phyloP scores from a whole-genome alignment of 2,888 invertebrate genomes.

The Achlya flavicornis region DNA sequence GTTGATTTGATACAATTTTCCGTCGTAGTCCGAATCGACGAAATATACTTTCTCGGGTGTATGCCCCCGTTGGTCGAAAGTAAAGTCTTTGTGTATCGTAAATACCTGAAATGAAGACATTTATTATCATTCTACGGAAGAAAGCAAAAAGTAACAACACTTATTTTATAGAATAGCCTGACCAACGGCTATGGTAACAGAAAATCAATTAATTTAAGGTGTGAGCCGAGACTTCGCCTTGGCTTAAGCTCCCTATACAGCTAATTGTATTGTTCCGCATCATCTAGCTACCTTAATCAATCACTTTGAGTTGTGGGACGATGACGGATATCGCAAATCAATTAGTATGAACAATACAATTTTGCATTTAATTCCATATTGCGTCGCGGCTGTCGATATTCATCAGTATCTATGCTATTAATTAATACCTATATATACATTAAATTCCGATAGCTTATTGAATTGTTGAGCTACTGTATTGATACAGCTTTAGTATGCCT shows the following conservation, averaged over 20 bases:
- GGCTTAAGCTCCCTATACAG: conserved; percentile 37
- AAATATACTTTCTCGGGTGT: conserved; percentile 71
- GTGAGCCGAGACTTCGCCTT: conserved; percentile 42
- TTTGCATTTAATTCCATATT: not conserved
- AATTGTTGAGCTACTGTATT: too few relatives aligned
- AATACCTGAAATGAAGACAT: conserved; percentile 65
- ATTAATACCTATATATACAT: not conserved
- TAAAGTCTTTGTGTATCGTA: conserved; percentile 63
- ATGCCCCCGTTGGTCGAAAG: conserved; percentile 61
- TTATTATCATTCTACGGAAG: not conserved
- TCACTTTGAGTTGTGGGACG: conserved; percentile 19
- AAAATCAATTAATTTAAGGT: conserved; percentile 59
- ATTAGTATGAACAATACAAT: not conserved
- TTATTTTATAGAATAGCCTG: not conserved
- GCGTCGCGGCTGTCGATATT: not conserved
- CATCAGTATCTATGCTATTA: not conserved
- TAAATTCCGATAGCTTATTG: too few relatives aligned
- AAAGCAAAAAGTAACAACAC: not conserved
- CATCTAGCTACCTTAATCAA: conserved; percentile 38
- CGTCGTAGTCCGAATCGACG: conserved; percentile 83
- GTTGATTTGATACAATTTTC: conserved; percentile 87
- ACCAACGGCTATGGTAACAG: not conserved
- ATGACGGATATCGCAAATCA: conserved; percentile 14
- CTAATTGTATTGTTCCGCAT: conserved; percentile 46
- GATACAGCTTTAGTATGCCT: too few relatives aligned